phyloP scores from a whole-genome alignment of 2,888 invertebrate genomes.

The Micoletzkya japonica region DNA sequence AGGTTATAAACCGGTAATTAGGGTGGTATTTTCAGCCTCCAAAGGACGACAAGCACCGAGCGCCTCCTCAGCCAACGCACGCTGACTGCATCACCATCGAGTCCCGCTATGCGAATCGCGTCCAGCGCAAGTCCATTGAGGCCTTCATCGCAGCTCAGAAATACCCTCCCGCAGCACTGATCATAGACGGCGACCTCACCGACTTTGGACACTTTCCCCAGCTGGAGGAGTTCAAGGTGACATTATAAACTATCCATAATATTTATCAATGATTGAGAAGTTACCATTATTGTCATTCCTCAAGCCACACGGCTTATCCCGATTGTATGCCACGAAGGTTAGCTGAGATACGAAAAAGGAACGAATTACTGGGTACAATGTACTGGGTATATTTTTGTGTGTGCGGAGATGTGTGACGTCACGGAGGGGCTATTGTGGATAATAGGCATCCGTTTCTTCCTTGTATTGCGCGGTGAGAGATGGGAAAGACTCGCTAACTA shows the following conservation, averaged over 20 bases:
- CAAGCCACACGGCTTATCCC: no score
- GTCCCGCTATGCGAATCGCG: conserved; percentile 54
- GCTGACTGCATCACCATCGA: conserved; percentile 46
- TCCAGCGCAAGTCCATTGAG: conserved; percentile 48
- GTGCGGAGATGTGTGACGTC: no score
- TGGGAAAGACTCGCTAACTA: not conserved
- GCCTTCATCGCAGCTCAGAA: not conserved
- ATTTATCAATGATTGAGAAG: not conserved
- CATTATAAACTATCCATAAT: not conserved
- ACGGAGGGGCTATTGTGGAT: no score
- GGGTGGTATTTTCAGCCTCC: not conserved
- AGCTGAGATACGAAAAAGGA: no score
- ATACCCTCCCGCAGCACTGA: conserved; percentile 37
- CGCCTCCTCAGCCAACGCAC: conserved; percentile 10
- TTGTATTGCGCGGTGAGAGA: no score
- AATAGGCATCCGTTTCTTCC: no score
- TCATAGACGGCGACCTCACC: conserved; percentile 63
- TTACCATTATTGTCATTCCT: no score
- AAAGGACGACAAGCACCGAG: not conserved
- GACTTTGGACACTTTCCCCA: conserved; percentile 58
- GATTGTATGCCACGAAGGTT: no score
- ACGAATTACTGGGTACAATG: no score
- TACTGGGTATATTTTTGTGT: no score
- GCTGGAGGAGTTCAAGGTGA: conserved; percentile 52
- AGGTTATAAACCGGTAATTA: not conserved